Percentiles rank a stretch among this genome's conserved stretches.
These are phyloP conservation scores for Bemisia tabaci DNA, from an alignment of 1,140 invertebrate species.

Conservation along the genomic window DNA sequence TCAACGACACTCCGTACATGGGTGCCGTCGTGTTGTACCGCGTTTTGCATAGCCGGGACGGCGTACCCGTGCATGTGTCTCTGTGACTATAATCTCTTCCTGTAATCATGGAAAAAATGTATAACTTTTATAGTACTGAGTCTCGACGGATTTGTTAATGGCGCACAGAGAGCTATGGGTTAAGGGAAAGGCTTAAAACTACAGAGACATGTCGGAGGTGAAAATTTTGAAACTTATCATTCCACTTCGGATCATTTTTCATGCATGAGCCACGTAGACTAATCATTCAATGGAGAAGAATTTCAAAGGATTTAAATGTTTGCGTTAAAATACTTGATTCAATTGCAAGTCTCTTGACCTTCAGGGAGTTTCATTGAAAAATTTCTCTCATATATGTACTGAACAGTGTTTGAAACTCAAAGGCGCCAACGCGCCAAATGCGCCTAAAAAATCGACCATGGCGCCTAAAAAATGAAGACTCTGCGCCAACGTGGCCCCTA, in stretches of 20 bases:
- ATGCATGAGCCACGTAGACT: too few species aligned
- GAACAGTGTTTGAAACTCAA: too few species aligned
- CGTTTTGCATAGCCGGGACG: slow-evolving; percentile 66
- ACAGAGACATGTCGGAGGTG: background rate
- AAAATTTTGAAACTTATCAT: slow-evolving; percentile 1
- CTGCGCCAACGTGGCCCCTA: too few species aligned
- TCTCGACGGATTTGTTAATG: background rate
- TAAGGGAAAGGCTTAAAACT: background rate
- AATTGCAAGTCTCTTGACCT: too few species aligned
- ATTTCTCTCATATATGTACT: too few species aligned
- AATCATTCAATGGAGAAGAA: too few species aligned
- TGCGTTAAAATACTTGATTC: too few species aligned
- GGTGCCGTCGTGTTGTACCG: slow-evolving; percentile 84
- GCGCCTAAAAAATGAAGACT: too few species aligned
- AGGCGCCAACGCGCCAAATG: too few species aligned
- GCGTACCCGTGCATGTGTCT: slow-evolving; percentile 40
- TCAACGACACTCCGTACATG: slow-evolving; percentile 82
- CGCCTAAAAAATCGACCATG: too few species aligned
- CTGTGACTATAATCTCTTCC: slow-evolving; percentile 26
- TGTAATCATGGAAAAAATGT: slow-evolving; percentile 23
- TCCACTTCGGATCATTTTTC: background rate
- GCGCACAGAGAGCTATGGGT: background rate
- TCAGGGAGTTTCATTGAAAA: too few species aligned
- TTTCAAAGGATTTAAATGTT: too few species aligned
- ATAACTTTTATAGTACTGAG: background rate